A percentile compares a stretch with the other conserved stretches of the same genome.
Conservation (phyloP, 2,113 vertebrate species). For the Protobothrops flavoviridis region DNA sequence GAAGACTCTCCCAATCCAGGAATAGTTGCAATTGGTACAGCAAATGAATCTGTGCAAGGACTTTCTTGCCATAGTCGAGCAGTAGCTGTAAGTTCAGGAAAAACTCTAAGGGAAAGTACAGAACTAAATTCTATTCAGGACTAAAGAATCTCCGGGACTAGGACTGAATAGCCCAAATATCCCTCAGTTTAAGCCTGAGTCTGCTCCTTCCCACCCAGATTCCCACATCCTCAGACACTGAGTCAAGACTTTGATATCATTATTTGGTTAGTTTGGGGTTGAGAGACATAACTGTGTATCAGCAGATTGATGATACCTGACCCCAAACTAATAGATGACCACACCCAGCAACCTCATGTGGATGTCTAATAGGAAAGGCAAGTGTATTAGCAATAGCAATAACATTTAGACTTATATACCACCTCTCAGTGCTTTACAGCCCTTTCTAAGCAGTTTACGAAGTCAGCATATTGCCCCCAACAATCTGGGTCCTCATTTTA, state of each 20-base stretch:
- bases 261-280: not conserved
- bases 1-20: not conserved
- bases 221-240: not conserved
- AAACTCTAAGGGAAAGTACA: not conserved
- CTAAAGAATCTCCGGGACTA: not conserved
- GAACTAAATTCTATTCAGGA: not conserved
- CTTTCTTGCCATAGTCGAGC: not conserved
- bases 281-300: not conserved
- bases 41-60: not conserved
- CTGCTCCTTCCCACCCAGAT: not conserved
- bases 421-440: not conserved
- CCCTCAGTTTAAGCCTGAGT: not conserved
- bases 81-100: not conserved
- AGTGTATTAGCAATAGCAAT: not conserved
- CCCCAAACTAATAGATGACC: not conserved
- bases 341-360: not conserved
- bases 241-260: not conserved
- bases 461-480: not conserved
- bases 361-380: not conserved
- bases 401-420: not conserved
- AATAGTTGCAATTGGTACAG: not conserved
- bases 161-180: not conserved
- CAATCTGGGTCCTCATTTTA: not conserved
- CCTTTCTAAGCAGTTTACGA: not conserved
- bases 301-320: not conserved